phyloP scores from a whole-genome alignment of 2,797 vertebrate genomes.

The Labroides dimidiatus region DNA sequence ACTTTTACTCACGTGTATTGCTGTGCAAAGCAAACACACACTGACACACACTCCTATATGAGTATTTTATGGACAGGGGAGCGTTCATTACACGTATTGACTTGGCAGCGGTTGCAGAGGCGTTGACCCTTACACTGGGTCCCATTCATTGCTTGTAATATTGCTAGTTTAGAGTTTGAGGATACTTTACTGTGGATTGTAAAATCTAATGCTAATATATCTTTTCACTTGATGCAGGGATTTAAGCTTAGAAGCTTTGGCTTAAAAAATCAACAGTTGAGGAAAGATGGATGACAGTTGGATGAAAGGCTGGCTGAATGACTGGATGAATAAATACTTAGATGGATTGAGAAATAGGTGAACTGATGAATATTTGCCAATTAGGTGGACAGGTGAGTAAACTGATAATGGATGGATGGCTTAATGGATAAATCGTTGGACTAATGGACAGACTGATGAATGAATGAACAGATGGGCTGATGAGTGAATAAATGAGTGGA shows the following conservation, averaged over 20 bases:
- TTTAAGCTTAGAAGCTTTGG: slow-evolving; percentile 1
- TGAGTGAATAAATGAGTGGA: background rate
- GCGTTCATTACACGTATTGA: slow-evolving; percentile 70
- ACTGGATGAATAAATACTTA: background rate
- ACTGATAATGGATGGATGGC: background rate
- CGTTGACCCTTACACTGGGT: slow-evolving; percentile 46
- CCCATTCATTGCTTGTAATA: slow-evolving; percentile 49
- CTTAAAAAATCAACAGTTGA: slow-evolving; percentile 5
- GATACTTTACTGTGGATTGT: slow-evolving; percentile 49
- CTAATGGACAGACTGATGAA: slow-evolving; percentile 23
- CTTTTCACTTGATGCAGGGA: slow-evolving; percentile 18
- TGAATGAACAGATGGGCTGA: slow-evolving; percentile 8
- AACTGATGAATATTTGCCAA: background rate
- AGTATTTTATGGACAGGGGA: slow-evolving; percentile 62
- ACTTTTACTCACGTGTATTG: slow-evolving; percentile 62
- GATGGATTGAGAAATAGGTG: slow-evolving; percentile 5
- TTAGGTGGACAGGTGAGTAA: slow-evolving; percentile 5
- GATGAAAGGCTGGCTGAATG: slow-evolving; percentile 1
- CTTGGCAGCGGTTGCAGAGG: slow-evolving; percentile 52
- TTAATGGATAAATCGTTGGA: slow-evolving; percentile 4
- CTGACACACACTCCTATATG: slow-evolving; percentile 36
- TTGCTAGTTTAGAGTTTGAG: slow-evolving; percentile 34
- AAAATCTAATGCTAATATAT: slow-evolving; percentile 33
- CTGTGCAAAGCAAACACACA: slow-evolving; percentile 55
- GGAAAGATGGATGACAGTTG: slow-evolving; percentile 10